Conservation (phyloP, 2,113 vertebrate genomes). For the Cynoglossus semilaevis region DNA sequence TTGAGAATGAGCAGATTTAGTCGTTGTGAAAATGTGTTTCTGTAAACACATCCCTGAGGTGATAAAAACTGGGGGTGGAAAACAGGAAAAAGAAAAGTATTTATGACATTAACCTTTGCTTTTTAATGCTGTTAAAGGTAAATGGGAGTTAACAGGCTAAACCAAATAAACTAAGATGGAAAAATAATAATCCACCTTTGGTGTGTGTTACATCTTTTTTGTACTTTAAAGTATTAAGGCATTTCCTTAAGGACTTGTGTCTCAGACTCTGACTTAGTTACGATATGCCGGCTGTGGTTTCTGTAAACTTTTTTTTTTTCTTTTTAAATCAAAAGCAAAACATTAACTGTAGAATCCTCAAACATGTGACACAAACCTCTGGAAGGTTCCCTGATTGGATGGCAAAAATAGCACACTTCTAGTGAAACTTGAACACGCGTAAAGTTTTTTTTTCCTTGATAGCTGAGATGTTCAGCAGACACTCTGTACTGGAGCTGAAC, state of each 20-base stretch:
- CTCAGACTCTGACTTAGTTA: too few relatives aligned
- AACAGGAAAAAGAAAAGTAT: conserved; percentile 25
- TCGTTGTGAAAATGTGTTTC: too few relatives aligned
- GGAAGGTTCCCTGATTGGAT: not conserved
- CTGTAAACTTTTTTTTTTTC: too few relatives aligned
- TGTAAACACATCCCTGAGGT: conserved; percentile 3
- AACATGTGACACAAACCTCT: not conserved
- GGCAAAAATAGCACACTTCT: conserved; percentile 23
- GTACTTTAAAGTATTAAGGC: too few relatives aligned
- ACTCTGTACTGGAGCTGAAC: conserved; percentile 17
- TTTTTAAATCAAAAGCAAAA: not conserved
- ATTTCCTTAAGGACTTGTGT: too few relatives aligned
- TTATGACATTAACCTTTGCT: conserved; percentile 27
- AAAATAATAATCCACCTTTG: conserved; percentile 24
- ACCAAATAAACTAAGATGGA: conserved; percentile 26
- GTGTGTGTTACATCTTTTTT: not conserved
- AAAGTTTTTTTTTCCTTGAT: conserved; percentile 29
- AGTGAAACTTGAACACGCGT: conserved; percentile 7
- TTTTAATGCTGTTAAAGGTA: conserved; percentile 20
- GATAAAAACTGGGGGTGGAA: conserved; percentile 3
- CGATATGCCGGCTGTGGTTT: too few relatives aligned
- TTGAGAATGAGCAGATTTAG: conserved; percentile 4
- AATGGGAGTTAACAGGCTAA: conserved; percentile 16
- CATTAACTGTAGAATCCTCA: not conserved
- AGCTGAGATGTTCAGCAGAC: conserved; percentile 12